Evolutionary conservation across 2,888 invertebrate species (phyloP).

Genomic region (Drosophila acutilabella): DNA sequence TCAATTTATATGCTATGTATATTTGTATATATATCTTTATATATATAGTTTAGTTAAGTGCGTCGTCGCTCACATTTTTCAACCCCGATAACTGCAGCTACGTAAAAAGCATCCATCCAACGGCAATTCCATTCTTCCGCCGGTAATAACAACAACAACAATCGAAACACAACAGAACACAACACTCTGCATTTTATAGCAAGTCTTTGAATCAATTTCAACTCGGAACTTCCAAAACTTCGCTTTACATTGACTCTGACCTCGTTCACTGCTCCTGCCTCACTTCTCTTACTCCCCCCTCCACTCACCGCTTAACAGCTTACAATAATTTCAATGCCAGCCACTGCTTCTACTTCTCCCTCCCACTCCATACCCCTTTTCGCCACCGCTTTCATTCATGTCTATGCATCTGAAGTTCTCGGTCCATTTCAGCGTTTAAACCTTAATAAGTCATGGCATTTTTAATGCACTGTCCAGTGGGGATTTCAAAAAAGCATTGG

Average conservation of each 20-base stretch:
- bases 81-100: slow-evolving; percentile 43
- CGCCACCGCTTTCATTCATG: too few relatives aligned
- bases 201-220: slow-evolving; percentile 17
- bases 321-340: slow-evolving; percentile 68
- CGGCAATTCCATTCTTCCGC: slow-evolving; percentile 70
- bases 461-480: slow-evolving; percentile 38
- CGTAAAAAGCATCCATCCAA: slow-evolving; percentile 62
- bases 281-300: background rate
- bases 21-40: background rate
- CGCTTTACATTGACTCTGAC: slow-evolving; percentile 43
- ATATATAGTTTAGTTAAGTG: slow-evolving; percentile 42
- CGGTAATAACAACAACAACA: slow-evolving; percentile 64
- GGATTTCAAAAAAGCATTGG: background rate
- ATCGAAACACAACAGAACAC: slow-evolving; percentile 38
- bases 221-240: background rate
- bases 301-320: slow-evolving; percentile 52
- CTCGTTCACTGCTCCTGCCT: slow-evolving; percentile 27
- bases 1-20: background rate
- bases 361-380: too few relatives aligned
- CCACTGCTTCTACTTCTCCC: too few relatives aligned
- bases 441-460: slow-evolving; percentile 52
- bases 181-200: slow-evolving; percentile 59
- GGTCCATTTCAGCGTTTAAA: slow-evolving; percentile 38
- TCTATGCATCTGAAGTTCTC: slow-evolving; percentile 5
- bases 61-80: slow-evolving; percentile 26